Evolutionary conservation across 35 echinoderm and acorn worm species (phyloP), one percentile per base, ranked within the genome.

Genomic region (Amphiura filiformis): DNA sequence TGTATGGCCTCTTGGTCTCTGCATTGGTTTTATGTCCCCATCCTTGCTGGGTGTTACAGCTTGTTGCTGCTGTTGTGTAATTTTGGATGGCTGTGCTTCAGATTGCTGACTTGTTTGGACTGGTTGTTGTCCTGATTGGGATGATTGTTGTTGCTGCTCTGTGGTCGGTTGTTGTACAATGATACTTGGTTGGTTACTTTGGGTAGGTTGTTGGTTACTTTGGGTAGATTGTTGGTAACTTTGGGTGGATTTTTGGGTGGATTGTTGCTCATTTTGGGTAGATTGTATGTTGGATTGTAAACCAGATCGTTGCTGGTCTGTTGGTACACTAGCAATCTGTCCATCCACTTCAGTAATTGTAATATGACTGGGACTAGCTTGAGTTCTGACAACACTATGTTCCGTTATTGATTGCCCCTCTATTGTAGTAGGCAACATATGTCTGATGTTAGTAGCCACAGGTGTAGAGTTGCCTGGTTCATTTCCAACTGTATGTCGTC

Each of bases 1-100:
- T 12, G 90, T 87, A 37, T 92, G 90, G 13, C 90, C 90, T 76
- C 90, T 81, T 9, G 47, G 88, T 3, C 88, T 79, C 61, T 65
- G 22, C 38, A 61, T 18, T 35, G 37, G 37, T 41, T 87, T 36
- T 18, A 85, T 23, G 5, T 57, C 81, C 13, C 52, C 47, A 14
- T 61, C 36, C 20, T 38, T 85, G 40, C 42, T 32, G 13, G 26
- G 34, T 33, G n/a, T 4, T 4, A 47, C 4, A 15, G 61, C 7
- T 70, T 70, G 61, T 23, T 15, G 61, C 61, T 70, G 61, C 7
- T 52, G 7, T 7, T 18, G 17, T 70, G 15, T 18, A 70, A 11
- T 11, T 11, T 7, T 7, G 20, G 44, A 52, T 52, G 44, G 44
- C 17, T 47, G 41, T 70, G 61, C 11, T 11, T 3, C 28, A 18